Percentiles rank a stretch among this genome's conserved stretches.
Conservation (phyloP, 2,113 vertebrate species). For the Sceloporus undulatus region DNA sequence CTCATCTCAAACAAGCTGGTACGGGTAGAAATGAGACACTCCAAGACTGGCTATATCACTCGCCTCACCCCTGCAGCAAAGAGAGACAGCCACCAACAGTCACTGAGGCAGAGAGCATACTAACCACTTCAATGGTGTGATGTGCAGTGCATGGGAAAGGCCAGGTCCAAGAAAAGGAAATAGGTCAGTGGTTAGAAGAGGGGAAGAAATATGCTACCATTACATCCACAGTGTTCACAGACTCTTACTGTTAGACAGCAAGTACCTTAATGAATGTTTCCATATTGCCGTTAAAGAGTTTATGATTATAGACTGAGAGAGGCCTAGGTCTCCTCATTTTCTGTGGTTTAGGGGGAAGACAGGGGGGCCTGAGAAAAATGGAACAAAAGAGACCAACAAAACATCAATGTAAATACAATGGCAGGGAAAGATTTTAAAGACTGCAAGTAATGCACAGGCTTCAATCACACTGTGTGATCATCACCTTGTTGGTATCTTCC, state of each 20-base stretch:
- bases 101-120: constrained; percentile 28
- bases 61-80: background rate
- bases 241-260: constrained; percentile 79
- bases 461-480: fast-evolving
- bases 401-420: constrained; percentile 76
- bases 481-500: background rate
- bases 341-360: constrained; percentile 99
- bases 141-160: background rate
- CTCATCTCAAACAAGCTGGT: background rate
- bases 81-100: background rate
- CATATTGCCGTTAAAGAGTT: constrained; percentile 99
- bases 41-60: background rate
- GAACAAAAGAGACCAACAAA: constrained; percentile 84
- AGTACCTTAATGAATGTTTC: constrained; percentile 99
- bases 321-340: constrained; percentile 99
- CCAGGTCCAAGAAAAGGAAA: constrained; percentile 23
- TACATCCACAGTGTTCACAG: constrained; percentile 79
- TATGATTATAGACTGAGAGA: constrained; percentile 97
- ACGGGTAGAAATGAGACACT: fast-evolving
- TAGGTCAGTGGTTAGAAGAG: constrained; percentile 49
- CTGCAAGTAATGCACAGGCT: fast-evolving
- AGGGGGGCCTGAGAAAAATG: constrained; percentile 93
- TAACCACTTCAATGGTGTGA: constrained; percentile 6
- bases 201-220: constrained; percentile 74
- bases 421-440: constrained; percentile 63